A percentile compares a stretch with the other conserved stretches of the same genome.
Evolutionary conservation across 2,888 invertebrate genomes (phyloP).

Genomic region (Lacanobia wlatinum): DNA sequence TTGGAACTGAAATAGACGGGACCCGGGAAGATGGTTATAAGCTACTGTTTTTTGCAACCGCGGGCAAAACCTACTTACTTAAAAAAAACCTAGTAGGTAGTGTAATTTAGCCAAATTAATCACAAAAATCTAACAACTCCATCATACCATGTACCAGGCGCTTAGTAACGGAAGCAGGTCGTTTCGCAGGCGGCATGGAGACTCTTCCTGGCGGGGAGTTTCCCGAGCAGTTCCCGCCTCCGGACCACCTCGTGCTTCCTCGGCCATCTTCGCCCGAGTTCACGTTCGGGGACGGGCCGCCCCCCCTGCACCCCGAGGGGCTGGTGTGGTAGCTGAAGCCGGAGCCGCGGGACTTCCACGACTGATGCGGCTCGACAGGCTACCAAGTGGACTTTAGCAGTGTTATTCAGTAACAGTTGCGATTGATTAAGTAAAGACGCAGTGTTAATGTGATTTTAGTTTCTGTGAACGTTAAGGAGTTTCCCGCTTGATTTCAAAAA

Average conservation of each 20-base stretch:
- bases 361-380: conserved; percentile 90
- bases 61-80: background rate
- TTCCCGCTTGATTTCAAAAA: conserved; percentile 37
- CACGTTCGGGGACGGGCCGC: conserved; percentile 90
- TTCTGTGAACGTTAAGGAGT: conserved; percentile 48
- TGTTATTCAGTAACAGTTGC: conserved; percentile 68
- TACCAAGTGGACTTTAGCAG: conserved; percentile 85
- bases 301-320: conserved; percentile 88
- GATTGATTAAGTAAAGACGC: conserved; percentile 62
- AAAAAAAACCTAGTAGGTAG: background rate
- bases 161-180: conserved; percentile 93
- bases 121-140: conserved; percentile 6
- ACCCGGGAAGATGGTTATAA: too few species aligned
- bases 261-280: conserved; percentile 95
- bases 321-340: conserved; percentile 91
- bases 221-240: conserved; percentile 91
- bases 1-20: too few species aligned
- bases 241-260: conserved; percentile 93
- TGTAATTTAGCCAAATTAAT: background rate
- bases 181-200: conserved; percentile 94
- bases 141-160: conserved; percentile 61
- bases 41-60: too few species aligned
- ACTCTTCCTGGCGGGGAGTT: conserved; percentile 87
- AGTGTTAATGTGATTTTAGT: conserved; percentile 74
- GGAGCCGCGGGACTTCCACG: conserved; percentile 91